Conservation (phyloP, 1,140 invertebrate genomes). For the Metaphire vulgaris region DNA sequence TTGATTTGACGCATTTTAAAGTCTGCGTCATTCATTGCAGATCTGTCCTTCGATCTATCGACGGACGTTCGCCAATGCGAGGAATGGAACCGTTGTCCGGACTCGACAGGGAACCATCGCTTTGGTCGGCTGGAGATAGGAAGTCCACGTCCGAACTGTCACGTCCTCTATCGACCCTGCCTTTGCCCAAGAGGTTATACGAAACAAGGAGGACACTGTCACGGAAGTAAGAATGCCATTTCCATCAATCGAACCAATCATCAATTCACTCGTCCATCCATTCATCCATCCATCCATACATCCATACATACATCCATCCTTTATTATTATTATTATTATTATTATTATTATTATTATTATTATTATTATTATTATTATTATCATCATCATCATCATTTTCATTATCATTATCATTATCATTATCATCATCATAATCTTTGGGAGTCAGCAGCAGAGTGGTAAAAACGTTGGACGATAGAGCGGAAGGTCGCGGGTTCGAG, state of each 20-base stretch:
- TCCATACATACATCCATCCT: neutral
- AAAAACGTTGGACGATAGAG: no score
- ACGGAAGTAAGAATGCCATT: neutral
- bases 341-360: no score
- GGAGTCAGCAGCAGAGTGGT: no score
- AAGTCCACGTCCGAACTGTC: neutral
- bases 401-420: no score
- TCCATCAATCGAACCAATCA: neutral
- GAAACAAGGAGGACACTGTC: neutral
- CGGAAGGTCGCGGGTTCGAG: no score
- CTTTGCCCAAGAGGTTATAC: neutral
- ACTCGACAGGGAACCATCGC: neutral
- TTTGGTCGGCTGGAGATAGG: neutral
- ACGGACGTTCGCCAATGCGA: neutral
- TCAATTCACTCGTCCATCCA: neutral
- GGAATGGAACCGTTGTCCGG: neutral
- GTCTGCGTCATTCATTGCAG: no score
- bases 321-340: no score
- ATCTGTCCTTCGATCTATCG: neutral
- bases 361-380: no score
- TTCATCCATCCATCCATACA: neutral
- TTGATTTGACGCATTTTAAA: no score
- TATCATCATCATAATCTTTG: no score
- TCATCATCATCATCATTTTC: no score
- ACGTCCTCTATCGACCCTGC: neutral